Evolutionary conservation across 1,140 invertebrate species (phyloP).

Genomic region (Drosophila pseudoobscura): DNA sequence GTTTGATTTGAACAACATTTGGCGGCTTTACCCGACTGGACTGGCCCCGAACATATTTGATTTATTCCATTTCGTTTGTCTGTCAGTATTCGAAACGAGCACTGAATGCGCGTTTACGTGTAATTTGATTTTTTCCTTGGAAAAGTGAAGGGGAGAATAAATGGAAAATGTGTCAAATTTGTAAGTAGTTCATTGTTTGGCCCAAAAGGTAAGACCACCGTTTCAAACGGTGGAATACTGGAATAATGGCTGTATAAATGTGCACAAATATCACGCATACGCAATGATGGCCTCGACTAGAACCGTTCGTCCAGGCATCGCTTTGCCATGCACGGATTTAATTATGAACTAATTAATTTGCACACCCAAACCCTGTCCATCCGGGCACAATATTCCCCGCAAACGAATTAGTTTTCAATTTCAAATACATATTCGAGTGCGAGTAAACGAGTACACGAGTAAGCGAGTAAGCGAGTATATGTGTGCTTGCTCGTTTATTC

Average conservation of each 20-base stretch:
- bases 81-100: constrained; percentile 17
- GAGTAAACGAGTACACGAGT: no score
- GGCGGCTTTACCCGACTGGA: constrained; percentile 35
- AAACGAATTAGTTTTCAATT: constrained; percentile 56
- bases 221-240: no score
- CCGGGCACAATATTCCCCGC: constrained; percentile 18
- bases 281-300: constrained; percentile 5
- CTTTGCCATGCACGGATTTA: constrained; percentile 33
- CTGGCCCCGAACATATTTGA: constrained; percentile 37
- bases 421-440: constrained; percentile 2
- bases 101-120: constrained; percentile 31
- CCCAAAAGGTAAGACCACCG: no score
- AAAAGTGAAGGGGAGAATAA: not conserved
- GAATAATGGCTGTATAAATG: constrained; percentile 1
- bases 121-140: constrained; percentile 32
- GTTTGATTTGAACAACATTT: constrained; percentile 67
- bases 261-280: constrained; percentile 43
- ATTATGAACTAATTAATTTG: constrained; percentile 59
- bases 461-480: no score
- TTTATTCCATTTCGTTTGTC: constrained; percentile 48
- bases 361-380: constrained; percentile 5
- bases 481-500: no score
- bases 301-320: not conserved
- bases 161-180: not conserved
- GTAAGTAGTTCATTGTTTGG: constrained; percentile 7